phyloP scores from a whole-genome alignment of 2,888 invertebrate genomes.

The Idaea dimidiata region DNA sequence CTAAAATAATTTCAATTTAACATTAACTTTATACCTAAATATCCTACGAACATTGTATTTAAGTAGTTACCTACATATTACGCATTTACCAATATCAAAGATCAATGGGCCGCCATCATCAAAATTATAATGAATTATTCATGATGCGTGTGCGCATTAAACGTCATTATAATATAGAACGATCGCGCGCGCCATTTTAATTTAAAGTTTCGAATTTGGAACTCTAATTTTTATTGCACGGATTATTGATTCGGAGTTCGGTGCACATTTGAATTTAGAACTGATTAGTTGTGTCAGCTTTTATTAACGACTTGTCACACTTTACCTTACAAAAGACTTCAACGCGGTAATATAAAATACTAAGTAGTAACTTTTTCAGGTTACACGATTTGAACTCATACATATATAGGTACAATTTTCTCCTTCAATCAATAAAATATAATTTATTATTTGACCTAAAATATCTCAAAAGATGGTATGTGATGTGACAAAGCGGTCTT shows the following conservation, averaged over 20 bases:
- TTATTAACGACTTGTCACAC: not conserved
- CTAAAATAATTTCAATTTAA: not conserved
- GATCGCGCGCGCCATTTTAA: slow-evolving; percentile 20
- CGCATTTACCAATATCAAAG: not conserved
- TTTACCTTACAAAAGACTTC: not conserved
- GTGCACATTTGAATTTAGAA: not conserved
- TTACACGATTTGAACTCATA: no score
- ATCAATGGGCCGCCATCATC: not conserved
- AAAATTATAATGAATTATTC: slow-evolving; percentile 44
- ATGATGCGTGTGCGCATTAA: slow-evolving; percentile 44
- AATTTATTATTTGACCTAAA: no score
- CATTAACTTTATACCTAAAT: not conserved
- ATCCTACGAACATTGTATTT: not conserved
- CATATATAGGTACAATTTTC: no score
- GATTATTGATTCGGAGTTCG: not conserved
- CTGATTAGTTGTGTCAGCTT: not conserved
- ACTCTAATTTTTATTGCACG: not conserved
- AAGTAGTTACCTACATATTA: not conserved
- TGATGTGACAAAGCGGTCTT: no score
- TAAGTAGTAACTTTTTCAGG: no score
- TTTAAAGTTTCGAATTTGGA: slow-evolving; percentile 7
- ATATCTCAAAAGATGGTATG: no score
- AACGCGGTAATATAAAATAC: not conserved
- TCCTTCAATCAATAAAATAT: no score
- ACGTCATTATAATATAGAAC: slow-evolving; percentile 47